Evolutionary conservation across 1,140 invertebrate species (phyloP), one percentile per base, ranked within the genome.

Genomic region (Drosophila melanica): DNA sequence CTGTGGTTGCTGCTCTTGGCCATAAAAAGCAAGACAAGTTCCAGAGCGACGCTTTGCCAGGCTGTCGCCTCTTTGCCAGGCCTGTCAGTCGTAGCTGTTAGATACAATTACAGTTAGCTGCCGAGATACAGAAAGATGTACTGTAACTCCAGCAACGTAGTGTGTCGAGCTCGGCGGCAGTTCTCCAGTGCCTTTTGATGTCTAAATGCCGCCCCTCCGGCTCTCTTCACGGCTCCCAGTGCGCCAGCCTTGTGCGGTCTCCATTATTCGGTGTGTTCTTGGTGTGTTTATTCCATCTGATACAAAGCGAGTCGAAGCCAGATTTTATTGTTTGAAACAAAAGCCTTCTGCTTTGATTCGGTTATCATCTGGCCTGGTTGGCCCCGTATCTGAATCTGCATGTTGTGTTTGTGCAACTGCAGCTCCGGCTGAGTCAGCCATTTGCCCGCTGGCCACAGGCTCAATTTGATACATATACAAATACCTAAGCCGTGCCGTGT

Each of bases 61-160:
- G 75, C 59, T 70, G 72, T 75, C 60, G 60, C 37, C 47, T 68
- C 55, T 70, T 55, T 44, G 67, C 39, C 57, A 23, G 65, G 74
- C 66, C 67, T 86, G 81, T 86, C 81, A 86, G 86, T 69, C 65
- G 78, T 81, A 72, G 75, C 82, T 87, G 82, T 86, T 86, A 86
- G 82, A 86, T 86, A 87, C 84, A 82, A 86, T 87, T 87, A 87
- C 82, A 86, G 82, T 86, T 86, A 86, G 82, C 79, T 54, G 75
- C 74, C 54, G 67, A 84, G 65, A 77, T 68, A 59, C 57, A 18
- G 14, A 55, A 42, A 57, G 37, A n/a, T 39, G 37, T 57, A 48
- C 51, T 66, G 45, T 39, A 75, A 59, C 58, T 78, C 57, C 53
- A 72, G 73, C 55, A 55, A 64, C 37, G 33, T 50, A 66, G 75